These are phyloP conservation scores for Hylaea fasciaria DNA, from an alignment of 2,888 invertebrate genomes.

Conservation along the genomic window DNA sequence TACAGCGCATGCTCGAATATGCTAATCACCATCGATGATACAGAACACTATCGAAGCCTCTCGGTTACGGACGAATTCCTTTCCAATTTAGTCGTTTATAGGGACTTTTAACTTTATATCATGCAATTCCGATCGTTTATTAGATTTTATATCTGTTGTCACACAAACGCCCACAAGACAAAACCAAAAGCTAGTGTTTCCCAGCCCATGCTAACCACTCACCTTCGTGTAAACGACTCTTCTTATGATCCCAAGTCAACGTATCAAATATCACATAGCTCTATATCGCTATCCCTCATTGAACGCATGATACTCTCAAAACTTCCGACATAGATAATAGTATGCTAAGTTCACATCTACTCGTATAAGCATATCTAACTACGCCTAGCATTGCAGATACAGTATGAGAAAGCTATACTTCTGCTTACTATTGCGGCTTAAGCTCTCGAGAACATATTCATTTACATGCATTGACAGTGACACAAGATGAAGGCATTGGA, in stretches of 20 bases:
- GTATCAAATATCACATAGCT: slow-evolving; percentile 9
- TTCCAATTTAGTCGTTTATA: slow-evolving; percentile 57
- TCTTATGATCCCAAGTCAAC: background rate
- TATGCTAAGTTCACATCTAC: slow-evolving; percentile 40
- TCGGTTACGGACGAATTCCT: slow-evolving; percentile 53
- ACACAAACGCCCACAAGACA: slow-evolving; percentile 73
- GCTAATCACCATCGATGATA: slow-evolving; percentile 72
- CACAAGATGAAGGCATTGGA: slow-evolving; percentile 46
- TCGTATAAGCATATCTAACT: slow-evolving; percentile 45
- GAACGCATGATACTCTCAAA: slow-evolving; percentile 28
- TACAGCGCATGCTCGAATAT: slow-evolving; percentile 82
- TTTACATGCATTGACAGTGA: slow-evolving; percentile 55
- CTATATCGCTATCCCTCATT: slow-evolving; percentile 30
- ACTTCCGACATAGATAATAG: slow-evolving; percentile 29
- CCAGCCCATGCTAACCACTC: slow-evolving; percentile 75
- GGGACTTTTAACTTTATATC: slow-evolving; percentile 56
- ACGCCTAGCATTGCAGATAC: slow-evolving; percentile 35
- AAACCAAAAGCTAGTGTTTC: slow-evolving; percentile 80
- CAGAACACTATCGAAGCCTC: slow-evolving; percentile 70
- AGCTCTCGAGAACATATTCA: slow-evolving; percentile 46
- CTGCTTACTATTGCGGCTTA: slow-evolving; percentile 51
- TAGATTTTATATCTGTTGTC: slow-evolving; percentile 42
- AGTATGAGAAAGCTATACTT: slow-evolving; percentile 44
- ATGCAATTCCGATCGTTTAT: slow-evolving; percentile 58
- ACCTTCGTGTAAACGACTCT: slow-evolving; percentile 49